Evolutionary conservation across 2,797 vertebrate genomes (phyloP), one percentile per base, ranked within the genome.

Genomic region (Acridotheres tristis): DNA sequence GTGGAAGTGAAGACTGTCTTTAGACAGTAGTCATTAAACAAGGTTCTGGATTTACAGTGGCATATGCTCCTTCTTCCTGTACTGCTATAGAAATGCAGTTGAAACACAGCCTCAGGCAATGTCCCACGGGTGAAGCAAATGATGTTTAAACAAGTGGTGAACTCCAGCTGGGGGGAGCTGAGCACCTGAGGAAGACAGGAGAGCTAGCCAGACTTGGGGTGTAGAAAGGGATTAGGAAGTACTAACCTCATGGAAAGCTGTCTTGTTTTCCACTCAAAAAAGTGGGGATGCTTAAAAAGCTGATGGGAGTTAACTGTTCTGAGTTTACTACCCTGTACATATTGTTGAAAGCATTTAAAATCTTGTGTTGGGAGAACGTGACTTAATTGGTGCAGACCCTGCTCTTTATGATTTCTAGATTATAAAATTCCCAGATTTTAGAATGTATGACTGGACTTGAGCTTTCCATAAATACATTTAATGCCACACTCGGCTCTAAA

Each of bases 251-350:
- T 30, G 47, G 29, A 27, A 77, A 65, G 27, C n/a, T 68, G 19
- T 34, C 7, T 13, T 0, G 0, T 69, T 69, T 42, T 51, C 47
- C 4, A 5, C 18, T 62, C 11, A 36, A 36, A 36, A 36, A 22
- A 21, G 32, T 40, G 17, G 8, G 3, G 26, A 16, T 58, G n/a
- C n/a, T 59, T 68, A 47, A 36, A 38, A 51, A 30, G 34, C 63
- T 48, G 25, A 10, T 54, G 7, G 7, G 10, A 36, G 13, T 54
- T 53, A 15, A 34, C 13, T 63, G 29, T 42, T 75, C 3, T 17
- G 59, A 20, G 7, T 22, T 61, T 29, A 55, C 20, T 47, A 23
- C n/a, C 11, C 6, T 78, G 13, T 32, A 7, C 2, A 1, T 29
- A 6, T 2, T 38, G 11, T 16, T 11, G 47, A 50, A 71, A 74